phyloP scores from a whole-genome alignment of 2,113 vertebrate genomes.

The Brachyhypopomus gauderio region DNA sequence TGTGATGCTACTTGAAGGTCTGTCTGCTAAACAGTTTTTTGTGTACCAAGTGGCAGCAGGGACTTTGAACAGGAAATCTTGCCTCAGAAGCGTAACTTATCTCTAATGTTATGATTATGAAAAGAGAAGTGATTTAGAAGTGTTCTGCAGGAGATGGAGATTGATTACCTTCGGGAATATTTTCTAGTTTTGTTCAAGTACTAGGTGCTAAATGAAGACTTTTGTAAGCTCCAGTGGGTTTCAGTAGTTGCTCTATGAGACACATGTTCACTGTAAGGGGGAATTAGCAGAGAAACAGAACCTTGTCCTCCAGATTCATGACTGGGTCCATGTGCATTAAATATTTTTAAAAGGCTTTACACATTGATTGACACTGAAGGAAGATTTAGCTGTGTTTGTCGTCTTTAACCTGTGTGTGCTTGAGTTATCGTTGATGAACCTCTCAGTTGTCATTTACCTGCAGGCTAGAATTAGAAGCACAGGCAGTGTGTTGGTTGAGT shows the following conservation, averaged over 20 bases:
- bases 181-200: neutral
- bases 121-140: constrained; percentile 44
- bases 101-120: constrained; percentile 65
- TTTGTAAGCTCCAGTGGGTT: neutral
- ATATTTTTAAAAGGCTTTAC: too few species aligned
- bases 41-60: constrained; percentile 77
- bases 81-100: constrained; percentile 63
- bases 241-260: neutral
- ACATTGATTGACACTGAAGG: neutral
- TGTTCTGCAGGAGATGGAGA: constrained; percentile 45
- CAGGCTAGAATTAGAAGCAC: too few species aligned
- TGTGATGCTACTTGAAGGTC: constrained; percentile 79
- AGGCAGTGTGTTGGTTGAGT: neutral
- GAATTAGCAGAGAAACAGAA: too few species aligned
- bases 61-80: constrained; percentile 76
- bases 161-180: constrained; percentile 44
- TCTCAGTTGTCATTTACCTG: neutral
- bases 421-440: constrained; percentile 5
- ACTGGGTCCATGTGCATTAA: too few species aligned
- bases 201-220: neutral
- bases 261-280: neutral
- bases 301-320: too few species aligned
- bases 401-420: neutral
- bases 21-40: constrained; percentile 81
- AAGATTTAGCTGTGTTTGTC: neutral